Conservation (phyloP, 2,888 invertebrate genomes). For the Apotomis turbidana region DNA sequence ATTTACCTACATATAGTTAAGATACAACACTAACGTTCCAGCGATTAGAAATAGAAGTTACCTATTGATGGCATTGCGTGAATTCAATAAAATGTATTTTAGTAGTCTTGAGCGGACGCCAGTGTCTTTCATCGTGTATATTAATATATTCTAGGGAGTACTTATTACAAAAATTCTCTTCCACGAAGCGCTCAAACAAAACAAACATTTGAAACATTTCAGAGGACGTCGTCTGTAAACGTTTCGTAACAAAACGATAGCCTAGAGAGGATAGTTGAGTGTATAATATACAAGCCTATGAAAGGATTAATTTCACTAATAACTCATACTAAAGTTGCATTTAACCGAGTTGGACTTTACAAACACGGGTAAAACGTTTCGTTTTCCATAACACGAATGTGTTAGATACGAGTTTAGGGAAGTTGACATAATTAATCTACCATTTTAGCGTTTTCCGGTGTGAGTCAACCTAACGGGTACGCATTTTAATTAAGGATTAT, state of each 20-base stretch:
- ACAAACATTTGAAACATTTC: conserved; percentile 14
- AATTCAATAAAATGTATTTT: not conserved
- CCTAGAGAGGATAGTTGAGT: not conserved
- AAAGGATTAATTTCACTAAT: not conserved
- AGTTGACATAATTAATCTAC: conserved; percentile 11
- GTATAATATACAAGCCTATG: not conserved
- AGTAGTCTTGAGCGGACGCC: not conserved
- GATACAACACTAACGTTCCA: too few relatives aligned
- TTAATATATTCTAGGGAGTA: conserved; percentile 14
- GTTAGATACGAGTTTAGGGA: conserved; percentile 20
- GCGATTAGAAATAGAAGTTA: too few relatives aligned
- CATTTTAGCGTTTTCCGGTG: conserved; percentile 40
- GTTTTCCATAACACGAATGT: not conserved
- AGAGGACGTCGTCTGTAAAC: conserved; percentile 33
- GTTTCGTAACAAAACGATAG: conserved; percentile 28
- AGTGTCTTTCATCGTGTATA: not conserved
- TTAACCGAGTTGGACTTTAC: not conserved
- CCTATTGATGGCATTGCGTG: not conserved
- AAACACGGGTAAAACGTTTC: not conserved
- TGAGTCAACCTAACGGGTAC: conserved; percentile 33
- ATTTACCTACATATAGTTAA: too few relatives aligned
- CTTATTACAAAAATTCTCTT: conserved; percentile 26
- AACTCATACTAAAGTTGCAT: not conserved
- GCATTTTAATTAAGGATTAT: conserved; percentile 24
- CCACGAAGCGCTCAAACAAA: conserved; percentile 27